Evolutionary conservation across 2,113 vertebrate genomes (phyloP).

Genomic region (Hylia prasina): DNA sequence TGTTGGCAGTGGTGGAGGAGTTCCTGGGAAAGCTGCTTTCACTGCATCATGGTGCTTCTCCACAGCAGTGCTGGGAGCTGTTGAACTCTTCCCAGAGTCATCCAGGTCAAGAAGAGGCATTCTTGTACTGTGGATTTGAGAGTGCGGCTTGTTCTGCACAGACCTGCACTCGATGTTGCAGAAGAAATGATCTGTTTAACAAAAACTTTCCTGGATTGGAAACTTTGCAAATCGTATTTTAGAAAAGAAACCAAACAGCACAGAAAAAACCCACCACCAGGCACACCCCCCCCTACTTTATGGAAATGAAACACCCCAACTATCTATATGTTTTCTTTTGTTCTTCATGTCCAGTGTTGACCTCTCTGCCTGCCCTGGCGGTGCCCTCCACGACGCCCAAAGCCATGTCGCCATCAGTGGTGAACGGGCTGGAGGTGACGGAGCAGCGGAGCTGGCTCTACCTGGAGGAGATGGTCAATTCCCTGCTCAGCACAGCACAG

Average conservation of each 20-base stretch:
- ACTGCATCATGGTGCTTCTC: background rate
- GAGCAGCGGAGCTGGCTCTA: conserved; percentile 88
- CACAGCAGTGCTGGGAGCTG: background rate
- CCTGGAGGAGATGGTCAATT: conserved; percentile 92
- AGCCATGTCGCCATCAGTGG: conserved; percentile 51
- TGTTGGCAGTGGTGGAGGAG: background rate
- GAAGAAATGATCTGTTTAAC: background rate
- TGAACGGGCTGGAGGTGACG: conserved; percentile 78
- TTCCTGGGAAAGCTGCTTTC: background rate
- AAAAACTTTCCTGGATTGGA: rapidly evolving
- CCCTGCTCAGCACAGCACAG: conserved; percentile 86
- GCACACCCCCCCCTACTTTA: background rate
- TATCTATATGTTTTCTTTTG: background rate
- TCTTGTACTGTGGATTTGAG: background rate
- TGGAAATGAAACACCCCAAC: background rate
- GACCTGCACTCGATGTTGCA: background rate
- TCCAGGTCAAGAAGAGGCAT: rapidly evolving
- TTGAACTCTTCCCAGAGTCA: background rate
- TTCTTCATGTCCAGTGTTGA: conserved; percentile 73
- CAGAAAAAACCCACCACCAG: background rate
- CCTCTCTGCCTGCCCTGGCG: conserved; percentile 85
- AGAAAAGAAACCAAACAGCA: background rate
- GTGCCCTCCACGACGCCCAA: conserved; percentile 83
- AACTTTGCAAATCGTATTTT: background rate
- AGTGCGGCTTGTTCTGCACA: background rate